A percentile compares a stretch with the other conserved stretches of the same genome.
These are phyloP conservation scores for Aleiodes leptofemur DNA, from an alignment of 2,888 invertebrate species.

Conservation along the genomic window DNA sequence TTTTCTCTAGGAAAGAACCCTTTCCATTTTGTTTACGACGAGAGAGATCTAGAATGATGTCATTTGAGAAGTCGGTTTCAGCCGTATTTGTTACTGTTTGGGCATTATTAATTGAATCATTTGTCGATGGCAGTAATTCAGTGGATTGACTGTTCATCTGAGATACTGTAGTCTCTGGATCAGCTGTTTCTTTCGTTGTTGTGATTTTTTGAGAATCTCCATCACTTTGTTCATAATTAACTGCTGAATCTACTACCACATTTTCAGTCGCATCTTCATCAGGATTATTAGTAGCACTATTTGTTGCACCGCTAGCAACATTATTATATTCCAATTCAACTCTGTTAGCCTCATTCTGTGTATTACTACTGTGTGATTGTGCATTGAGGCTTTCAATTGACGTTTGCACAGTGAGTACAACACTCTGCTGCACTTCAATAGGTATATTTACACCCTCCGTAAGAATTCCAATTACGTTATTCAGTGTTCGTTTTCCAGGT, in stretches of 20 bases:
- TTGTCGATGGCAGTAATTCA: conserved; percentile 1
- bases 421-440: conserved; percentile 66
- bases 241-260: conserved; percentile 18
- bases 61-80: conserved; percentile 62
- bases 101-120: conserved; percentile 13
- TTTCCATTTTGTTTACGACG: conserved; percentile 70
- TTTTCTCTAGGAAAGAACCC: conserved; percentile 72
- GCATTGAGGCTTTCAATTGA: conserved; percentile 59
- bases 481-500: conserved; percentile 63
- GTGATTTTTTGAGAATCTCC: background rate
- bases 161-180: conserved; percentile 23
- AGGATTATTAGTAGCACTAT: conserved; percentile 13
- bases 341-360: conserved; percentile 22
- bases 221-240: conserved; percentile 36
- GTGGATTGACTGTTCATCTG: background rate
- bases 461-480: conserved; percentile 71
- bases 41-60: conserved; percentile 71
- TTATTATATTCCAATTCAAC: conserved; percentile 50
- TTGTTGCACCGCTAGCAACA: conserved; percentile 21
- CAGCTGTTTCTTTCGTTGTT: background rate
- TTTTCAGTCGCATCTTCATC: conserved; percentile 22
- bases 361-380: conserved; percentile 44
- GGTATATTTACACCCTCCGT: conserved; percentile 73
- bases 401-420: conserved; percentile 69
- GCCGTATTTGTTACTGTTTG: conserved; percentile 7